Evolutionary conservation across 2,888 invertebrate species (phyloP), one percentile per base, ranked within the genome.

Genomic region (Gortyna flavago): DNA sequence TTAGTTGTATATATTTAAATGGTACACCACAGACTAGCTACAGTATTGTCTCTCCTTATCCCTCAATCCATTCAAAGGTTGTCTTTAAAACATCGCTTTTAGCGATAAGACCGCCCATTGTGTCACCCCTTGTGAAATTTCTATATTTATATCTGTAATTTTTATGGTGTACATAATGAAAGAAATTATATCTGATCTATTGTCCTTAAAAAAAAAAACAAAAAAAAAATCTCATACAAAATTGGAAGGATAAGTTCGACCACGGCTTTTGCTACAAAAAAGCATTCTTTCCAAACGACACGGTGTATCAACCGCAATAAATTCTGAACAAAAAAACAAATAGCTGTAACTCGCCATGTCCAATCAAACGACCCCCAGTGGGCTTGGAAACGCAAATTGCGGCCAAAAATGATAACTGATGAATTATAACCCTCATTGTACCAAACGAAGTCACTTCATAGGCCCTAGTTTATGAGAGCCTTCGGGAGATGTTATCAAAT

Each of bases 331-430:
- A 88, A 90, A 88, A 90, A 89, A 90, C 87, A 89, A 89, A 89
- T 83, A 85, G 82, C 89, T 90, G 93, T 93, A 93, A 91, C 90
- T 91, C 89, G 90, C 88, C 87, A 86, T 90, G 91, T 91, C 92
- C 93, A 93, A 94, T 93, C 94, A 93, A 94, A 95, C 89, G 85
- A 89, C 90, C 91, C 95, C 95, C 94, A 87, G 83, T 90, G 92
- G 94, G 86, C 84, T 79, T 81, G 86, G 83, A 89, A 90, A 91
- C 91, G 92, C 92, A 93, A 93, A 94, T 92, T 91, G 90, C 87
- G 85, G 92, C 93, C 94, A 94, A 95, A 95, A 95, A 94, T 94
- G 94, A 95, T 95, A 95, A 95, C 92, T 89, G 89, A 88, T 92
- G 91, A 92, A 92, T 92, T 93, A 93, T 92, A 87, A 86, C 88